A percentile compares a stretch with the other conserved stretches of the same genome.
phyloP scores from a whole-genome alignment of 2,797 vertebrate species.

The Propithecus perrieri region DNA sequence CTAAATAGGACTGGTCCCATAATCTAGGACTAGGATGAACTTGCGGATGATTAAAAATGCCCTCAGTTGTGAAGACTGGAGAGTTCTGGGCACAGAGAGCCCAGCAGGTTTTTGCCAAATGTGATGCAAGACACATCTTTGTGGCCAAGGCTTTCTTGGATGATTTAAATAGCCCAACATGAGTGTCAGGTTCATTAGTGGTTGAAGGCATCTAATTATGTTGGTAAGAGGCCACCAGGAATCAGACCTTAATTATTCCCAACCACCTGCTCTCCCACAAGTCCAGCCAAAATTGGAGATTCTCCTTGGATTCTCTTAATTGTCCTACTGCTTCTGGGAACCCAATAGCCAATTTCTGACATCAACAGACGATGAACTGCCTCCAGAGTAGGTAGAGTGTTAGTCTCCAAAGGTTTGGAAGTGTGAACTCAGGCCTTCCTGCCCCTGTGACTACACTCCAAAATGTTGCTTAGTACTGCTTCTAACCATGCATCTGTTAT shows the following conservation, averaged over 20 bases:
- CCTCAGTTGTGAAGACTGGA: background rate
- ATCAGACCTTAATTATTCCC: constrained; percentile 67
- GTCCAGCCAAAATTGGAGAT: constrained; percentile 59
- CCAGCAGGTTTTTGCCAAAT: constrained; percentile 24
- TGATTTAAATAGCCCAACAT: constrained; percentile 50
- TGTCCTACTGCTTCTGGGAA: constrained; percentile 49
- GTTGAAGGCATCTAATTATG: constrained; percentile 61
- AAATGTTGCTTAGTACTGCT: constrained; percentile 12
- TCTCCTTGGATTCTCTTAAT: constrained; percentile 53
- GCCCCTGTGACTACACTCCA: background rate
- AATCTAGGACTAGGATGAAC: background rate
- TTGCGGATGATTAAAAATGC: constrained; percentile 25
- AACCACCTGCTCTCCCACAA: constrained; percentile 69
- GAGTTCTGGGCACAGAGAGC: background rate
- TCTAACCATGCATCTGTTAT: constrained; percentile 56
- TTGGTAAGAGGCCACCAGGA: constrained; percentile 46
- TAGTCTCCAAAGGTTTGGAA: constrained; percentile 37
- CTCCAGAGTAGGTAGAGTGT: background rate
- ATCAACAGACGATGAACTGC: constrained; percentile 43
- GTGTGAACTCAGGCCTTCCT: background rate
- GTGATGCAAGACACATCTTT: constrained; percentile 46
- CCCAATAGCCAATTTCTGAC: constrained; percentile 35
- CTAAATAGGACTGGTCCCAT: background rate
- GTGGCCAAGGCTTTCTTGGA: constrained; percentile 52
- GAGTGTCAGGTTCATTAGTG: constrained; percentile 59